phyloP scores from a whole-genome alignment of 2,113 vertebrate species.

The Protobothrops mucrosquamatus region DNA sequence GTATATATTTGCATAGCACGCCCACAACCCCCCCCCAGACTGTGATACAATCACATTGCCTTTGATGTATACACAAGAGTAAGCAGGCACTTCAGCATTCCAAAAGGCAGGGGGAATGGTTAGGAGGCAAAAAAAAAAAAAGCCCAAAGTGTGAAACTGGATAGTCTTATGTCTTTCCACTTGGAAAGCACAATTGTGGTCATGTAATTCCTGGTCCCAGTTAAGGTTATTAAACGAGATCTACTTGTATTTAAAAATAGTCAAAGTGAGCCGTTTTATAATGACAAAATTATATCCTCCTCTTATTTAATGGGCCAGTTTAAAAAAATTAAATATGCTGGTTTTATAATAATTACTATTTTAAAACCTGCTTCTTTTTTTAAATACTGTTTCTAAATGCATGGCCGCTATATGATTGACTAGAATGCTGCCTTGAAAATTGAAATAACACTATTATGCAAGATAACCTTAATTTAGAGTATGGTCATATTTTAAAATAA shows the following conservation, averaged over 20 bases:
- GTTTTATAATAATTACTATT: neutral
- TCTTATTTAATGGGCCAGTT: neutral
- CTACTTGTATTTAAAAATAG: neutral
- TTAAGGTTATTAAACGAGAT: neutral
- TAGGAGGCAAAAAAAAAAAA: neutral
- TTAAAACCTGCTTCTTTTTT: neutral
- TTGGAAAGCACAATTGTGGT: neutral
- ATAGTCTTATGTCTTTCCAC: neutral
- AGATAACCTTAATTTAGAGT: neutral
- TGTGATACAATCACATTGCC: neutral
- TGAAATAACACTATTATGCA: conserved; percentile 7
- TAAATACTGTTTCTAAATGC: neutral
- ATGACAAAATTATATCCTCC: neutral
- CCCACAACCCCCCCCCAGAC: neutral
- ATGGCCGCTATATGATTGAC: neutral
- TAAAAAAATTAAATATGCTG: neutral
- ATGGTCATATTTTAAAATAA: conserved; percentile 9
- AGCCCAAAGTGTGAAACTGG: neutral
- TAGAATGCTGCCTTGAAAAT: neutral
- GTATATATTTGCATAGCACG: neutral
- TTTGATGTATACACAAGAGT: neutral
- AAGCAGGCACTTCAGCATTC: neutral
- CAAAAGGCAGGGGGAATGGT: neutral
- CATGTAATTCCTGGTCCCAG: neutral
- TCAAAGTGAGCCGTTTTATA: neutral